Evolutionary conservation across 2,113 vertebrate species (phyloP).

Genomic region (Protobothrops flavoviridis): DNA sequence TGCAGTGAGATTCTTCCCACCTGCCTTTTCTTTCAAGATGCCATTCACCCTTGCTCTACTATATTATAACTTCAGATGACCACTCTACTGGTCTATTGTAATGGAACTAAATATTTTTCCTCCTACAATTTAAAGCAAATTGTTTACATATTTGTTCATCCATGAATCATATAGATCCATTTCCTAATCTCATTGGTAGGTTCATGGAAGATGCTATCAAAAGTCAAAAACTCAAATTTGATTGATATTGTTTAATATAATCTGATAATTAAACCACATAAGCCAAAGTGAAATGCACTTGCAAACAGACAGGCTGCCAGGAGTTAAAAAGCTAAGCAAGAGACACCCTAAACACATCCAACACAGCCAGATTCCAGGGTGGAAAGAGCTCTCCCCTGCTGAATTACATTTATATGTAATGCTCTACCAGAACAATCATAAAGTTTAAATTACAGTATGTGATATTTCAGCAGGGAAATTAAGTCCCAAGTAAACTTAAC

Average conservation of each 20-base stretch:
- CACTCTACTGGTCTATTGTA: slow-evolving; percentile 11
- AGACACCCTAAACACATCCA: background rate
- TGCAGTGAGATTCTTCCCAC: slow-evolving; percentile 40
- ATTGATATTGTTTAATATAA: background rate
- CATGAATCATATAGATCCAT: background rate
- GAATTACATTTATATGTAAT: background rate
- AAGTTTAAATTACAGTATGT: background rate
- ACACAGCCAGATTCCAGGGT: background rate
- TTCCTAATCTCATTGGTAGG: background rate
- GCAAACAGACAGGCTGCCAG: background rate
- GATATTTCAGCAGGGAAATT: background rate
- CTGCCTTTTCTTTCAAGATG: slow-evolving; percentile 65
- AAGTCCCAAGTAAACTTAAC: background rate
- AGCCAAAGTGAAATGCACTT: background rate
- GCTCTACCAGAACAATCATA: background rate
- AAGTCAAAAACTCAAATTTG: background rate
- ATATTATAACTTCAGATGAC: slow-evolving; percentile 34
- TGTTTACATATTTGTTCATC: background rate
- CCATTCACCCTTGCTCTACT: slow-evolving; percentile 39
- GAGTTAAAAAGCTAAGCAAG: background rate
- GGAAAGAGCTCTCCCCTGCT: background rate
- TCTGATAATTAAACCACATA: background rate
- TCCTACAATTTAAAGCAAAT: background rate
- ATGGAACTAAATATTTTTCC: background rate
- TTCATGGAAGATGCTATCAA: background rate